These are phyloP conservation scores for Mus pahari DNA, from an alignment of 2,113 vertebrate species.

Conservation along the genomic window DNA sequence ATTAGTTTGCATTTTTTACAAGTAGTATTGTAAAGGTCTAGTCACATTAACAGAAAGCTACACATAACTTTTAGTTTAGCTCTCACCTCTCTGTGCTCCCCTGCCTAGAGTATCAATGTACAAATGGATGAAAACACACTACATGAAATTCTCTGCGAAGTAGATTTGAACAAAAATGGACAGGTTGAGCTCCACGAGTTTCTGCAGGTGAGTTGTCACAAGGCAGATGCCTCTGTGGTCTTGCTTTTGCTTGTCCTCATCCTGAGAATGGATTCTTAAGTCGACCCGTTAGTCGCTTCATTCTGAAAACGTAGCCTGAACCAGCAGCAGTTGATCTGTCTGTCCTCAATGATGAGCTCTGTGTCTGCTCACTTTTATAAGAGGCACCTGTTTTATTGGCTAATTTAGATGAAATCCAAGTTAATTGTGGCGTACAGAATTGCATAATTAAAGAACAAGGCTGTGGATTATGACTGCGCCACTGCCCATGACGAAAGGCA, in stretches of 20 bases:
- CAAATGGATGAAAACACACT: slow-evolving; percentile 95
- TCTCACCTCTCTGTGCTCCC: slow-evolving; percentile 29
- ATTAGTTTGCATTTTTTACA: not conserved
- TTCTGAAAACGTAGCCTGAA: slow-evolving; percentile 31
- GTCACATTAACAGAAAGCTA: not conserved
- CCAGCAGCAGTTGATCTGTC: not conserved
- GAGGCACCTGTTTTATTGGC: not conserved
- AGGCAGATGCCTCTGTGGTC: not conserved
- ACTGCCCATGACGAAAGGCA: not conserved
- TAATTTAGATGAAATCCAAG: slow-evolving; percentile 50
- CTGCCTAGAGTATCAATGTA: slow-evolving; percentile 91
- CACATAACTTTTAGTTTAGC: not conserved
- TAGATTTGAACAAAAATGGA: slow-evolving; percentile 99
- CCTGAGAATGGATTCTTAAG: not conserved
- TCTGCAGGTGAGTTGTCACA: slow-evolving; percentile 89
- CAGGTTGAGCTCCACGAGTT: slow-evolving; percentile 97
- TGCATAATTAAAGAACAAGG: slow-evolving; percentile 13
- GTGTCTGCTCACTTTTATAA: not conserved
- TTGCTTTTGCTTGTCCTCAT: not conserved
- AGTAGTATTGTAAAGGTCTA: not conserved
- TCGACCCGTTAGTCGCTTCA: not conserved
- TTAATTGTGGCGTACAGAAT: slow-evolving; percentile 17
- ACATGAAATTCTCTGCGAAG: slow-evolving; percentile 97
- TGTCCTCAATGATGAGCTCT: not conserved
- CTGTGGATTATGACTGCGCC: not conserved